A percentile compares a stretch with the other conserved stretches of the same genome.
phyloP scores from a whole-genome alignment of 2,888 invertebrate genomes.

The Andrena haemorrhoa region DNA sequence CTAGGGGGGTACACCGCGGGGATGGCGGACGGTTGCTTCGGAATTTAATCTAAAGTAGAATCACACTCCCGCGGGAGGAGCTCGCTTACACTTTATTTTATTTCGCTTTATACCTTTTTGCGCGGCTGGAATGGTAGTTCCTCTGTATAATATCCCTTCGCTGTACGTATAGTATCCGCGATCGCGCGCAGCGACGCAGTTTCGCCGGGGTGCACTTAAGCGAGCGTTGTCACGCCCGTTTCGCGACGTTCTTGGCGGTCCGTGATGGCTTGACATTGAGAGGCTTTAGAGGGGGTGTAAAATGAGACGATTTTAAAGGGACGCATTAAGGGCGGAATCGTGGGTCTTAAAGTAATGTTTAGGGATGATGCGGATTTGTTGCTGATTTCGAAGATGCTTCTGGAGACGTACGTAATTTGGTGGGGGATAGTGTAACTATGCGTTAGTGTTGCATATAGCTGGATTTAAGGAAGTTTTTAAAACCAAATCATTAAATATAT shows the following conservation, averaged over 20 bases:
- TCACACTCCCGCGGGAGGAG: constrained; percentile 68
- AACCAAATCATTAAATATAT: too few species aligned
- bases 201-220: constrained; percentile 10
- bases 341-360: too few species aligned
- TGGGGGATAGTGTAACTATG: too few species aligned
- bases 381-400: too few species aligned
- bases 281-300: neutral
- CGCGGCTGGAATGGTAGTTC: constrained; percentile 62
- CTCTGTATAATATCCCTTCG: constrained; percentile 58
- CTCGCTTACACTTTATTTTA: constrained; percentile 74
- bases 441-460: too few species aligned
- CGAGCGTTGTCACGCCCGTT: constrained; percentile 35
- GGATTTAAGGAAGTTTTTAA: too few species aligned
- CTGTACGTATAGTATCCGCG: neutral
- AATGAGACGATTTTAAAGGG: neutral
- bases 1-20: constrained; percentile 11
- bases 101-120: constrained; percentile 72
- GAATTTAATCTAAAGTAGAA: constrained; percentile 82
- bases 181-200: neutral
- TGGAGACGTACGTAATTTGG: too few species aligned
- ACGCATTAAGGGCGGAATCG: too few species aligned
- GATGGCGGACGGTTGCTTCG: constrained; percentile 65
- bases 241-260: neutral
- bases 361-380: too few species aligned
- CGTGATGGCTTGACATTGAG: constrained; percentile 1